Evolutionary conservation across 2,113 vertebrate species (phyloP).

Genomic region (Motacilla tschutschensis): DNA sequence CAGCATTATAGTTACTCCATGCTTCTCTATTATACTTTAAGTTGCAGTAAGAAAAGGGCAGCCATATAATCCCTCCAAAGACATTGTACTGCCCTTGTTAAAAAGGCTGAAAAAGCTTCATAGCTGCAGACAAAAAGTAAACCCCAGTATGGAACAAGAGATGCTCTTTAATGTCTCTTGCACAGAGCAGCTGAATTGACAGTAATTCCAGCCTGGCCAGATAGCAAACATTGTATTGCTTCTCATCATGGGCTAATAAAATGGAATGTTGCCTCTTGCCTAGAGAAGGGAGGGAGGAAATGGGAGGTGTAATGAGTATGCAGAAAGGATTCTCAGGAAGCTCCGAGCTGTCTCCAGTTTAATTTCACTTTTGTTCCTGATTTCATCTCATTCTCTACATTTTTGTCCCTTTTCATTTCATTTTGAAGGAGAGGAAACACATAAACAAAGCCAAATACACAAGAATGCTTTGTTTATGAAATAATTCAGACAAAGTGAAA

Average conservation of each 20-base stretch:
- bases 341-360: background rate
- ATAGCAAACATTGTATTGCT: background rate
- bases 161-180: background rate
- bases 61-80: conserved; percentile 5
- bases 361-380: background rate
- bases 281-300: background rate
- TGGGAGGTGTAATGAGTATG: background rate
- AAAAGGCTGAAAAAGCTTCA: conserved; percentile 17
- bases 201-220: background rate
- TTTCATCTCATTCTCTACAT: background rate
- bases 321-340: background rate
- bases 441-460: background rate
- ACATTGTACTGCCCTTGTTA: background rate
- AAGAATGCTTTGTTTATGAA: background rate
- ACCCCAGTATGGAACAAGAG: background rate
- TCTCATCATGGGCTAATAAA: background rate
- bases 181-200: conserved; percentile 32
- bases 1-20: conserved; percentile 25
- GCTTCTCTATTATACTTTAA: conserved; percentile 6
- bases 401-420: background rate
- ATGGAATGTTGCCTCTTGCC: background rate
- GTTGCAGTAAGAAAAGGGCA: background rate
- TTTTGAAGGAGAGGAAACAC: background rate
- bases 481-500: background rate
- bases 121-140: background rate